Evolutionary conservation across 2,888 invertebrate species (phyloP), one percentile per base, ranked within the genome.

Genomic region (Orthosia gothica): DNA sequence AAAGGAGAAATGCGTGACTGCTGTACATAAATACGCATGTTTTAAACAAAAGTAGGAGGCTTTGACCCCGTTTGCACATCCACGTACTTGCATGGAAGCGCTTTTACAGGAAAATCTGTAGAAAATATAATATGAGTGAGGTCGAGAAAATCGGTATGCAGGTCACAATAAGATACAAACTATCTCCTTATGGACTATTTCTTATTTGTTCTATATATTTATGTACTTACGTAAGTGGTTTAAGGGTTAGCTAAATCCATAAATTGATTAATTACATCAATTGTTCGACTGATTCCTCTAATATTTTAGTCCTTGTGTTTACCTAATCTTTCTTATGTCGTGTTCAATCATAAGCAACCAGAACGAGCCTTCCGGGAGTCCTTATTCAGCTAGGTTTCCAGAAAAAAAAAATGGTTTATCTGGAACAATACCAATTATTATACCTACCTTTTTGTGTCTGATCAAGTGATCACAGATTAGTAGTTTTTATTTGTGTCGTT

Each of bases 21-120:
- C 0, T 9, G 81, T 75, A 63, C 80, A 50, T 26, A 80, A 83
- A 79, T 18, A 68, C 40, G 12, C 83, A 83, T 61, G 68, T 83
- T 79, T 54, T 32, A 83, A 64, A 83, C 64, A 70, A 67, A 55
- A 80, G 20, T 4, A n/a, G 79, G 26, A 68, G 70, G 61, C 81
- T 80, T 68, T 82, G 81, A 84, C 81, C 81, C 23, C 64, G n/a
- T 74, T 70, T n/a, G 15, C 15, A 49, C 70, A 70, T 58, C 64
- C 47, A 55, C 32, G 47, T 65, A 50, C 50, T 40, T 45, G 58
- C 5, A 15, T 15, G 23, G 64, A 13, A 26, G 57, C n/a, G 54
- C 64, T 84, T 80, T 84, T 81, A 58, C 47, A 82, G 84, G 81
- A 75, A 71, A 81, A 84, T 15, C 26, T 52, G 16, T 15, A 57